phyloP scores from a whole-genome alignment of 2,797 vertebrate genomes.

The Megaceryle alcyon region DNA sequence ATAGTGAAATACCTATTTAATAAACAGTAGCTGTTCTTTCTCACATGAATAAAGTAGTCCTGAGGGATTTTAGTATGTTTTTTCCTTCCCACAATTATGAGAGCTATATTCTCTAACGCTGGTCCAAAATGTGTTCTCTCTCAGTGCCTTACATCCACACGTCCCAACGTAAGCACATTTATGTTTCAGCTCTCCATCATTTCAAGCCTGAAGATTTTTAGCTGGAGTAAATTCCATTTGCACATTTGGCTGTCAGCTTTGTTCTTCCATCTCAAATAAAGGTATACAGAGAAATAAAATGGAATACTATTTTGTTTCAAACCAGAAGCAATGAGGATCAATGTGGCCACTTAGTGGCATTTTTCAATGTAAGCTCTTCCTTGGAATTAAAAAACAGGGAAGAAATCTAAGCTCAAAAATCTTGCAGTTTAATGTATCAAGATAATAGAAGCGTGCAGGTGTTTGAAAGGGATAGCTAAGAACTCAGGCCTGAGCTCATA shows the following conservation, averaged over 20 bases:
- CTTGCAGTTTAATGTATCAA: not conserved
- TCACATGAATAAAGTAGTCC: not conserved
- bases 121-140: not conserved
- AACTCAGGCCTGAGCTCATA: not conserved
- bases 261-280: not conserved
- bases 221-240: not conserved
- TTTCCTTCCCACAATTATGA: not conserved
- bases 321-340: not conserved
- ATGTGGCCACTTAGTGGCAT: not conserved
- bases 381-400: not conserved
- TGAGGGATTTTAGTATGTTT: not conserved
- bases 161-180: not conserved
- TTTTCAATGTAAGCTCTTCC: not conserved
- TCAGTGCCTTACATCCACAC: not conserved
- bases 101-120: not conserved
- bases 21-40: not conserved
- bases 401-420: not conserved
- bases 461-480: not conserved
- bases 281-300: not conserved
- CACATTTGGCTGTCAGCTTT: not conserved
- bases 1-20: not conserved
- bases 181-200: not conserved
- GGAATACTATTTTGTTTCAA: not conserved
- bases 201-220: not conserved
- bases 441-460: not conserved